phyloP scores from a whole-genome alignment of 1,140 invertebrate species.

The Ruditapes philippinarum region DNA sequence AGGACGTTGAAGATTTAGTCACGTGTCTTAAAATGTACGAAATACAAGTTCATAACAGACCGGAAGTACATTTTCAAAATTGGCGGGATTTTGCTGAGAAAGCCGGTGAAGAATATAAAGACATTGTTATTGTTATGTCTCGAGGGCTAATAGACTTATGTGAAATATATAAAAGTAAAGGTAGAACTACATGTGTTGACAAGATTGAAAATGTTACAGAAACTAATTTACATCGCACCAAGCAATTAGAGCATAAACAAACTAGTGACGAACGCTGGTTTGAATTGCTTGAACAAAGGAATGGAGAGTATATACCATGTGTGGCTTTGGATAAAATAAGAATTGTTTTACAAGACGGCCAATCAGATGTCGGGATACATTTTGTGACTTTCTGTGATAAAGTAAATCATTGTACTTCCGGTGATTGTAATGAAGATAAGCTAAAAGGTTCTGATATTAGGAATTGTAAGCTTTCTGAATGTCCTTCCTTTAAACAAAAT shows the following conservation, averaged over 20 bases:
- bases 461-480: too few species aligned
- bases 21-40: background rate
- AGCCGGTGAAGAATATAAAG: background rate
- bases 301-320: slow-evolving; percentile 25
- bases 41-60: background rate
- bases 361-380: background rate
- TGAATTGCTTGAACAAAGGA: background rate
- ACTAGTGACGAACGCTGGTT: background rate
- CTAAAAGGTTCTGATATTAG: too few species aligned
- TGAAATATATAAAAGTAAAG: background rate
- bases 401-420: background rate
- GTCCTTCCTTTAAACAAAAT: too few species aligned
- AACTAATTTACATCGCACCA: too few species aligned
- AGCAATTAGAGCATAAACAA: too few species aligned
- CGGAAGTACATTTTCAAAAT: background rate
- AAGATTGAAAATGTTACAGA: background rate
- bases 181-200: background rate
- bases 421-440: background rate
- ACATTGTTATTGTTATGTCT: background rate
- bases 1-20: background rate
- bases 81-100: slow-evolving; percentile 16
- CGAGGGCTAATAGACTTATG: background rate
- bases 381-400: slow-evolving; percentile 11
- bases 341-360: background rate
- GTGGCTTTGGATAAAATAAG: background rate